A percentile compares a stretch with the other conserved stretches of the same genome.
These are phyloP conservation scores for Drosophila chauvacae DNA, from an alignment of 1,140 invertebrate species.

Conservation along the genomic window DNA sequence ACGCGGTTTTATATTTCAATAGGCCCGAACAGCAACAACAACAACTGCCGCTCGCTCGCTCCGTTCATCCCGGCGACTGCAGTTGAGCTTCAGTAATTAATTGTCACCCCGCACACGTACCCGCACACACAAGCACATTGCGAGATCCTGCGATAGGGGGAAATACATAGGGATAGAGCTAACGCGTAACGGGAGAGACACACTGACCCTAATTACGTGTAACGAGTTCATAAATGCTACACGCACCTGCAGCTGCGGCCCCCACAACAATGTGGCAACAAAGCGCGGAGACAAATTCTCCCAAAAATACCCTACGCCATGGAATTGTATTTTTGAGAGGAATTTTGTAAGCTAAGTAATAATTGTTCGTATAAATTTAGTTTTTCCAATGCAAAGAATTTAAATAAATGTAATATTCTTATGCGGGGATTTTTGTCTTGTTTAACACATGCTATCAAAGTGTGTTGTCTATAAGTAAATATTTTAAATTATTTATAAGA, in stretches of 20 bases:
- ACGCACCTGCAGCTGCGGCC: conserved; percentile 64
- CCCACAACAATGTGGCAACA: conserved; percentile 48
- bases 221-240: conserved; percentile 80
- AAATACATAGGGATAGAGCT: conserved; percentile 3
- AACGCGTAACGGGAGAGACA: conserved; percentile 40
- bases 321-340: neutral
- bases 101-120: conserved; percentile 52
- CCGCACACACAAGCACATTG: conserved; percentile 3
- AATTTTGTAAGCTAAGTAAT: neutral
- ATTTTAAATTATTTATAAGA: too few species aligned
- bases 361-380: neutral
- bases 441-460: too few species aligned
- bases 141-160: conserved; percentile 10
- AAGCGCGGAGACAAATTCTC: conserved; percentile 5
- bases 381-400: neutral
- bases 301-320: conserved; percentile 16
- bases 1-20: conserved; percentile 74
- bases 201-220: conserved; percentile 81
- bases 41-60: conserved; percentile 1
- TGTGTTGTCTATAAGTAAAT: too few species aligned
- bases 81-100: conserved; percentile 60
- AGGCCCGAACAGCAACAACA: conserved; percentile 14
- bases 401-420: neutral
- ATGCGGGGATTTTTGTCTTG: too few species aligned
- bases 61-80: conserved; percentile 37